Percentiles rank a stretch among this genome's conserved stretches.
These are phyloP conservation scores for Leucoma salicis DNA, from an alignment of 2,888 invertebrate genomes.

Conservation along the genomic window DNA sequence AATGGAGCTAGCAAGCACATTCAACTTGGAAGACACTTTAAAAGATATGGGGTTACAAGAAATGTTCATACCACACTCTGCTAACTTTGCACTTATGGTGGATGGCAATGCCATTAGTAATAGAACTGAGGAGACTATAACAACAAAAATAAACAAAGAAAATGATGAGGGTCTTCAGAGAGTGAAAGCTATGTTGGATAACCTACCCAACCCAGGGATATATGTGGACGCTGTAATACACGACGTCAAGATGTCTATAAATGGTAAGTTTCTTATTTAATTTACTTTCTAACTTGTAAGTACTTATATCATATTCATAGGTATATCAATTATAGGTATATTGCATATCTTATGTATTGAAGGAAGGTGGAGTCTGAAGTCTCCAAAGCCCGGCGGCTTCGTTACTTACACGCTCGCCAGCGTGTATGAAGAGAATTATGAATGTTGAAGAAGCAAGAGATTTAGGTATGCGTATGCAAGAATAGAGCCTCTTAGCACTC, in stretches of 20 bases:
- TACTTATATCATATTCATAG: no score
- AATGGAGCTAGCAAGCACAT: constrained; percentile 85
- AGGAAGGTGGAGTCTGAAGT: no score
- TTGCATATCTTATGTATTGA: no score
- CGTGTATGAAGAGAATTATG: no score
- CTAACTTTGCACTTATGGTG: constrained; percentile 86
- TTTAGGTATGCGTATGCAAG: no score
- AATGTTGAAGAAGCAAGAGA: no score
- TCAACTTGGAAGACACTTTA: constrained; percentile 80
- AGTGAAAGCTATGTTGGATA: constrained; percentile 46
- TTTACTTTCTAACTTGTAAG: no score
- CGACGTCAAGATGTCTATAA: constrained; percentile 84
- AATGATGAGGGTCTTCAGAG: constrained; percentile 9
- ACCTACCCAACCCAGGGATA: constrained; percentile 81
- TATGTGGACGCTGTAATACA: constrained; percentile 85
- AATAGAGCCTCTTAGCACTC: no score
- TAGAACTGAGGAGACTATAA: constrained; percentile 48
- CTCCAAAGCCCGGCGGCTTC: no score
- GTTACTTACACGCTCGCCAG: no score
- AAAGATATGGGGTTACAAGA: constrained; percentile 82
- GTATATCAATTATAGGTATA: no score
- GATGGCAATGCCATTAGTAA: constrained; percentile 41
- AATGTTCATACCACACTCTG: constrained; percentile 82
- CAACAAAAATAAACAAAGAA: constrained; percentile 38
- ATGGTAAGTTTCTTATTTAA: no score